Evolutionary conservation across 2,113 vertebrate species (phyloP).

Genomic region (Glareola pratincola): DNA sequence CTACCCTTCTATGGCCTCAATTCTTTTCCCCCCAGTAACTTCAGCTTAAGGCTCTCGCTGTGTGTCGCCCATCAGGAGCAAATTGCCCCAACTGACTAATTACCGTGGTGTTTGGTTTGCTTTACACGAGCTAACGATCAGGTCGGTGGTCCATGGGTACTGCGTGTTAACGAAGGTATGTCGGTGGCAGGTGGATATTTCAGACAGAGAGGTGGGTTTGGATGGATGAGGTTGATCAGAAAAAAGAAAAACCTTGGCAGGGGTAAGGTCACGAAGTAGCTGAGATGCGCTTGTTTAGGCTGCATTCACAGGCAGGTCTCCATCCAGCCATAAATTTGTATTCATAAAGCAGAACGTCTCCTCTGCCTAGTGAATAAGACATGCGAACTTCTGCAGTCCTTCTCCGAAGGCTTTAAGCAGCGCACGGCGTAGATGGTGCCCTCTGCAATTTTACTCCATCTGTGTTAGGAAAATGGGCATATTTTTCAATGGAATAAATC

Average conservation of each 20-base stretch:
- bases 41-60: neutral
- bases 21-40: neutral
- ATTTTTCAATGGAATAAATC: neutral
- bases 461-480: neutral
- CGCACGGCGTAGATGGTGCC: fast-evolving
- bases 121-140: fast-evolving
- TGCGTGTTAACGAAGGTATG: fast-evolving
- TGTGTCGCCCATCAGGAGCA: neutral
- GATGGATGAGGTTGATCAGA: neutral
- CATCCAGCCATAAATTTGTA: neutral
- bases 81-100: neutral
- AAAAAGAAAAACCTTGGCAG: neutral
- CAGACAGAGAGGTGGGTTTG: neutral
- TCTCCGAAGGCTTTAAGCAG: neutral
- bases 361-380: neutral
- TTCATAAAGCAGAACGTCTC: neutral
- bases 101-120: neutral
- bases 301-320: neutral
- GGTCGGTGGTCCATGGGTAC: fast-evolving
- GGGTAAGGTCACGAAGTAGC: neutral
- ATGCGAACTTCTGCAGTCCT: neutral
- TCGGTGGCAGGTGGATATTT: neutral
- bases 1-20: neutral
- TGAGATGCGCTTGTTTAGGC: neutral
- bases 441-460: neutral